Evolutionary conservation across 1,140 invertebrate species (phyloP).

Genomic region (Matsumurasca onukii): DNA sequence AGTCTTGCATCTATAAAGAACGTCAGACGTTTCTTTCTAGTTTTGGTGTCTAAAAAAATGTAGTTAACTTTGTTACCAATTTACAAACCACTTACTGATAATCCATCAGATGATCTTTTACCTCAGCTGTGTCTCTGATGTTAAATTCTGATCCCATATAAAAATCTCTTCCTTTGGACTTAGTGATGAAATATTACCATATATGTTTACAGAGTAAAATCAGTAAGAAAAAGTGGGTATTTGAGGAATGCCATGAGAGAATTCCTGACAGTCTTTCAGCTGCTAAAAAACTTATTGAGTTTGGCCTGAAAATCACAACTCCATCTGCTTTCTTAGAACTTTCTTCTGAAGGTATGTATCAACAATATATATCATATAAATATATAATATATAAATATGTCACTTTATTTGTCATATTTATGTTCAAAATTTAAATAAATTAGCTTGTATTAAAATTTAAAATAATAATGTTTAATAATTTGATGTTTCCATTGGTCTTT

Average conservation of each 20-base stretch:
- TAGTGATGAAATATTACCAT: too few relatives aligned
- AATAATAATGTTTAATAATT: background rate
- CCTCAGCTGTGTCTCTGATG: too few relatives aligned
- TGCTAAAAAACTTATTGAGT: slow-evolving; percentile 69
- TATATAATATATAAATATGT: background rate
- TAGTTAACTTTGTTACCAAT: too few relatives aligned
- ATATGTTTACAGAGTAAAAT: slow-evolving; percentile 72
- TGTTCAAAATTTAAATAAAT: background rate
- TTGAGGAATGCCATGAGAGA: slow-evolving; percentile 76
- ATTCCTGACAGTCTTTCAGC: slow-evolving; percentile 72
- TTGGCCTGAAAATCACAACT: slow-evolving; percentile 58
- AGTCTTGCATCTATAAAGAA: too few relatives aligned
- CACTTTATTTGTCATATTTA: background rate
- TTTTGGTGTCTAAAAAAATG: too few relatives aligned
- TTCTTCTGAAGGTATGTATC: background rate
- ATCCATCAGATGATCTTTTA: too few relatives aligned
- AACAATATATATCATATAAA: background rate
- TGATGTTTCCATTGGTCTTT: too few relatives aligned
- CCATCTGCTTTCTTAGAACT: background rate
- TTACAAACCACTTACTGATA: too few relatives aligned
- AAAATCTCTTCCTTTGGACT: too few relatives aligned
- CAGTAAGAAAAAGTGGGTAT: slow-evolving; percentile 76
- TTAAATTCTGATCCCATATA: too few relatives aligned
- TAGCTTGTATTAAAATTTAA: background rate
- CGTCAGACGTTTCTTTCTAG: too few relatives aligned